Conservation (phyloP, 2,797 vertebrate species). For the Falco peregrinus region DNA sequence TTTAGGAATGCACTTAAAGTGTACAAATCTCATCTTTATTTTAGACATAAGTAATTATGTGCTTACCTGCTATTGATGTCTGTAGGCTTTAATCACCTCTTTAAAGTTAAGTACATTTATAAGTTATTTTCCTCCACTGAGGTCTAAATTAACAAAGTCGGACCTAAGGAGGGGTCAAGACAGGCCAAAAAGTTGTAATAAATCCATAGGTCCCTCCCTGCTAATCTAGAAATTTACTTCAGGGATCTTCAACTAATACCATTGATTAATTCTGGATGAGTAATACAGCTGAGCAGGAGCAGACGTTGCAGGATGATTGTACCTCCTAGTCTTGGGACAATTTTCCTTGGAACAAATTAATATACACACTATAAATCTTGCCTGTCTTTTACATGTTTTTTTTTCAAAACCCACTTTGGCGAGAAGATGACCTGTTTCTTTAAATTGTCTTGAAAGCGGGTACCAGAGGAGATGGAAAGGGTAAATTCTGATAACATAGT, state of each 20-base stretch:
- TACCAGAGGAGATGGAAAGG: background rate
- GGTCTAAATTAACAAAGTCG: background rate
- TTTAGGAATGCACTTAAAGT: constrained; percentile 43
- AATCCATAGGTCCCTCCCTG: background rate
- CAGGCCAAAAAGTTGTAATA: background rate
- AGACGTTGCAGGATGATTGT: background rate
- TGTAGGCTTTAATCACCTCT: background rate
- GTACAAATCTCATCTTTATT: constrained; percentile 24
- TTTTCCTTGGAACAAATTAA: background rate
- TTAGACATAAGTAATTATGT: constrained; percentile 10
- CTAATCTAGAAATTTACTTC: background rate
- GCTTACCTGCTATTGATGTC: constrained; percentile 21
- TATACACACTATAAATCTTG: background rate
- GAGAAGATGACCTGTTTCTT: background rate
- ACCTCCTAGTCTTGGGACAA: fast-evolving
- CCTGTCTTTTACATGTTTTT: background rate
- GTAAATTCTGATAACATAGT: background rate
- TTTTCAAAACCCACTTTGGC: background rate
- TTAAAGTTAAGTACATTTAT: background rate
- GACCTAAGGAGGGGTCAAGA: background rate
- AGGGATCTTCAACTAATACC: background rate
- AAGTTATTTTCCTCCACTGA: background rate
- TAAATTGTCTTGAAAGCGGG: background rate
- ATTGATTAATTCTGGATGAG: background rate
- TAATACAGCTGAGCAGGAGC: background rate